Evolutionary conservation across 2,113 vertebrate species (phyloP), one percentile per base, ranked within the genome.

Genomic region (Copsychus sechellarum): DNA sequence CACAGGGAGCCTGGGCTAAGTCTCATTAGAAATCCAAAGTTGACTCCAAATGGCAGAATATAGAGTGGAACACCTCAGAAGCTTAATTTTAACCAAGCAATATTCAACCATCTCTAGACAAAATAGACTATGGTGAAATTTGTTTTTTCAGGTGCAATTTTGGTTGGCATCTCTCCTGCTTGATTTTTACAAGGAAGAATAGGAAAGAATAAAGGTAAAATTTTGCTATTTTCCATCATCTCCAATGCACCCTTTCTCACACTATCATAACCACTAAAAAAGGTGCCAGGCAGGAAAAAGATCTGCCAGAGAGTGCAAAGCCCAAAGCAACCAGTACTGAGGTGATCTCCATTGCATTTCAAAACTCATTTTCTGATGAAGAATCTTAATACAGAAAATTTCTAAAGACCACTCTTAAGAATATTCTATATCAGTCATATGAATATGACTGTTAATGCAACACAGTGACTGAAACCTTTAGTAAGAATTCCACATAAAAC

Each of bases 171-270:
- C 7, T 66, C 57, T 67, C 24, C 28, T 50, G 7, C 21, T 50
- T 86, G 26, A 29, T 28, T 65, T 76, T 76, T 61, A 73, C 5
- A 77, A 60, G 40, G 40, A 40, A 40, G 40, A 40, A 40, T 40
- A 47, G 5, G 3, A 36, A 33, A 90, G 50, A 34, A 66, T 42
- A 53, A 66, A 60, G 24, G 76, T 31, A 69, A 72, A 43, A 58
- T 29, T 11, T 42, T 71, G 13, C 10, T 60, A 50, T 90, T 70
- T 33, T 50, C 22, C 14, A 42, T 67, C 14, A 42, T 67, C 78
- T 54, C 24, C 1, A 0, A 2, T 24, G 16, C 18, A 50, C 14
- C 6, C 9, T 1, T 1, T 38, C n/a, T 81, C 36, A 42, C 11
- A 7, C 8, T n/a, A 61, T 8, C 8, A 5, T 25, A 86, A 33